A percentile compares a stretch with the other conserved stretches of the same genome.
Conservation (phyloP, 64 coral and sea anemone species). For the Platygyra sinensis region DNA sequence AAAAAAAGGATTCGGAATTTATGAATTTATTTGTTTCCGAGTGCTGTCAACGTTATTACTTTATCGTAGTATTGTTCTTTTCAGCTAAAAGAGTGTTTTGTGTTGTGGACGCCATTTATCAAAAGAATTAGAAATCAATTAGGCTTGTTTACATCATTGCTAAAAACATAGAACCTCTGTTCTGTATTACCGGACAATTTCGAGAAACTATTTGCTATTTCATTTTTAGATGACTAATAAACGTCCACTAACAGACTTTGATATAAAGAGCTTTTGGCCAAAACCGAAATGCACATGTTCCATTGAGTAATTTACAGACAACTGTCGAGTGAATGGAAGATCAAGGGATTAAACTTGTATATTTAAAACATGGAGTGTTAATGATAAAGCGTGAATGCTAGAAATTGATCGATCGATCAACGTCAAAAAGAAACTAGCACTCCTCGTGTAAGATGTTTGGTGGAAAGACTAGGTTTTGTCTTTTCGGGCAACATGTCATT, state of each 20-base stretch:
- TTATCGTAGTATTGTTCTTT: not conserved
- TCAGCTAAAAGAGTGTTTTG: not conserved
- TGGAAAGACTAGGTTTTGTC: not conserved
- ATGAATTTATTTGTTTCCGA: not conserved
- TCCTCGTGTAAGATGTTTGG: not conserved
- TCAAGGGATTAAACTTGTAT: not conserved
- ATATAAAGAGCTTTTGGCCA: no score
- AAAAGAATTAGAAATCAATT: not conserved
- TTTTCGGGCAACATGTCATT: not conserved
- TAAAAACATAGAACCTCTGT: no score
- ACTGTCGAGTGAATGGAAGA: not conserved
- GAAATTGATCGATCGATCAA: constrained; percentile 4
- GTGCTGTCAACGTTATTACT: not conserved
- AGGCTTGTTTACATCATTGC: not conserved
- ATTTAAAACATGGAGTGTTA: not conserved
- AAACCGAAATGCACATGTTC: no score
- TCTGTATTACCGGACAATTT: not conserved
- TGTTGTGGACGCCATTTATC: not conserved
- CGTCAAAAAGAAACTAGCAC: not conserved
- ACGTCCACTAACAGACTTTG: no score
- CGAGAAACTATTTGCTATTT: not conserved
- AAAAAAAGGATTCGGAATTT: not conserved
- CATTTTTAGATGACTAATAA: no score
- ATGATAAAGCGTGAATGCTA: not conserved
- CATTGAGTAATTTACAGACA: no score